These are phyloP conservation scores for Condylostylus longicornis DNA, from an alignment of 1,140 invertebrate genomes.

Conservation along the genomic window DNA sequence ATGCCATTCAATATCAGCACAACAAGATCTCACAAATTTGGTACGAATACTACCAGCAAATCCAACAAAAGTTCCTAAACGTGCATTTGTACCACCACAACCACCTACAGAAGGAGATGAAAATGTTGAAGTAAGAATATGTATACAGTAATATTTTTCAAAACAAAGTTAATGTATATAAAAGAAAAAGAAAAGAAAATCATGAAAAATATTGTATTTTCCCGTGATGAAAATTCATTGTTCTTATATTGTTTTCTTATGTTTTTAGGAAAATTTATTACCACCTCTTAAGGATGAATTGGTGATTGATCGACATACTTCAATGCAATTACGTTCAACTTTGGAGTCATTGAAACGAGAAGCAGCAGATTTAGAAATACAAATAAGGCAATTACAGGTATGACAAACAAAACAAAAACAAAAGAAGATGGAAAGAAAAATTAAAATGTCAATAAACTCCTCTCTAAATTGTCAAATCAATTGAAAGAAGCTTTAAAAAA, in stretches of 20 bases:
- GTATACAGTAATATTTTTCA: constrained; percentile 6
- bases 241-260: too few species aligned
- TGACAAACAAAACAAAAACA: not conserved
- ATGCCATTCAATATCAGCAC: constrained; percentile 50
- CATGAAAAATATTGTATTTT: not conserved
- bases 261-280: too few species aligned
- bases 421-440: not conserved
- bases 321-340: constrained; percentile 51
- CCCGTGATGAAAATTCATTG: not conserved
- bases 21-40: constrained; percentile 54
- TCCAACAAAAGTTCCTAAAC: constrained; percentile 38
- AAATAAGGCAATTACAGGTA: constrained; percentile 67
- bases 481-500: not conserved
- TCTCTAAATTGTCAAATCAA: too few species aligned
- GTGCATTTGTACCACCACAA: constrained; percentile 50
- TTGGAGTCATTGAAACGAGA: constrained; percentile 69
- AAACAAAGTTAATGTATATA: not conserved
- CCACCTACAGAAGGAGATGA: constrained; percentile 33
- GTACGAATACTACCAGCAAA: constrained; percentile 47
- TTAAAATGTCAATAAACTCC: too few species aligned
- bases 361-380: constrained; percentile 60
- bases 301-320: constrained; percentile 61
- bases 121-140: constrained; percentile 24
- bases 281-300: constrained; percentile 67
- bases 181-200: not conserved